These are phyloP conservation scores for Trachelus tabidus DNA, from an alignment of 2,888 invertebrate genomes.

Conservation along the genomic window DNA sequence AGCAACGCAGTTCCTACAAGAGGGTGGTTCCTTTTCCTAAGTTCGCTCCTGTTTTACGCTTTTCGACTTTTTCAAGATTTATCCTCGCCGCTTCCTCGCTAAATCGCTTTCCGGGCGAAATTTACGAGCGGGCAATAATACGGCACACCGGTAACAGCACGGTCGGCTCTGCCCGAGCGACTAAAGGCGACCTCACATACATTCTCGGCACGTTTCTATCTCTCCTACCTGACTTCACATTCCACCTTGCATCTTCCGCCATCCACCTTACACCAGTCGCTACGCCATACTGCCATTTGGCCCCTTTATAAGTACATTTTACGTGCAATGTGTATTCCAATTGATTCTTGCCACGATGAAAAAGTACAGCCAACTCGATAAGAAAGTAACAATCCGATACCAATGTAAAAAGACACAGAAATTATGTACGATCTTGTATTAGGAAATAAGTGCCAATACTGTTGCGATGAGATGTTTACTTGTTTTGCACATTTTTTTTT, in stretches of 20 bases:
- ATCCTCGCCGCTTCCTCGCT: slow-evolving; percentile 64
- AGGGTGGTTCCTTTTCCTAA: slow-evolving; percentile 15
- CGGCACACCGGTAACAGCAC: slow-evolving; percentile 25
- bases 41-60: slow-evolving; percentile 58
- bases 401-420: too few species aligned
- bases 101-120: slow-evolving; percentile 65
- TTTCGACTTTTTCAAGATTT: slow-evolving; percentile 66
- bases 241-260: neutral
- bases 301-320: neutral
- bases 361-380: neutral
- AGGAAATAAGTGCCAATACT: too few species aligned
- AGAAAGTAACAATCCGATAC: too few species aligned
- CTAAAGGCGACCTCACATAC: slow-evolving; percentile 37
- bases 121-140: slow-evolving; percentile 65
- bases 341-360: neutral
- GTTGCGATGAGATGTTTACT: too few species aligned
- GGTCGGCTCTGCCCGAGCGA: slow-evolving; percentile 40
- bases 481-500: too few species aligned
- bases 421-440: too few species aligned
- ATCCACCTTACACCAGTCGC: neutral
- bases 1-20: slow-evolving; percentile 35
- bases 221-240: slow-evolving; percentile 7
- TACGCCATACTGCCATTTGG: neutral
- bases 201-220: slow-evolving; percentile 20
- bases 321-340: neutral